Evolutionary conservation across 2,113 vertebrate species (phyloP), one percentile per base, ranked within the genome.

Genomic region (Chelonoidis abingdonii): DNA sequence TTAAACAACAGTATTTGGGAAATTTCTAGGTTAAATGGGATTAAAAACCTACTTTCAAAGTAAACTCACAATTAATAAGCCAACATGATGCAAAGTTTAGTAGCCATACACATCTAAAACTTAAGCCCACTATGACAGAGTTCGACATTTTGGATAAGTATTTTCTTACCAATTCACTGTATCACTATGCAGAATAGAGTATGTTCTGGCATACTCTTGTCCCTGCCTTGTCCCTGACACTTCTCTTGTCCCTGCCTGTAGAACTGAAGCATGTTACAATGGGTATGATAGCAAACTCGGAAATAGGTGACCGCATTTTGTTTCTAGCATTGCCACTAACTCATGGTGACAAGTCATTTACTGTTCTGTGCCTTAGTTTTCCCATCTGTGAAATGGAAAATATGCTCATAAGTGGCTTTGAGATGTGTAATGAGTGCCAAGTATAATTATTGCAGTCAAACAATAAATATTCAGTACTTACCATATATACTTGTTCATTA

Each of bases 1-100:
- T 98, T 94, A 97, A 97, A 75, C 54, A 93, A 81, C 22, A 91
- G 31, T 10, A 96, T 17, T 79, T 79, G 29, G 56, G 6, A 90
- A 75, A 86, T 27, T 84, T 44, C 52, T 11, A 94, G 75, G 47
- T 3, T 91, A 88, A 94, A 88, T 0, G 3, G 38, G 52, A 80
- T 94, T 52, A 87, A 92, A 87, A 89, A 79, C 24, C 17, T 10
- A 79, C 13, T 82, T 80, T 83, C 57, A 38, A 87, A 79, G 56
- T 1, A 56, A 38, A 59, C 83, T 88, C 75, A 65, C 13, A 91
- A 80, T 84, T 52, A 87, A 3, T 81, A 81, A 44, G 86, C 47
- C 81, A 87, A n/a, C 10, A 57, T 54, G 13, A 84, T 1, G 62
- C 14, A 56, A 86, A 96, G 82, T 0, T 2, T 10, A 86, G n/a